Percentiles rank a stretch among this genome's conserved stretches.
These are phyloP conservation scores for Prionace glauca DNA, from an alignment of 2,797 vertebrate species.

Conservation along the genomic window DNA sequence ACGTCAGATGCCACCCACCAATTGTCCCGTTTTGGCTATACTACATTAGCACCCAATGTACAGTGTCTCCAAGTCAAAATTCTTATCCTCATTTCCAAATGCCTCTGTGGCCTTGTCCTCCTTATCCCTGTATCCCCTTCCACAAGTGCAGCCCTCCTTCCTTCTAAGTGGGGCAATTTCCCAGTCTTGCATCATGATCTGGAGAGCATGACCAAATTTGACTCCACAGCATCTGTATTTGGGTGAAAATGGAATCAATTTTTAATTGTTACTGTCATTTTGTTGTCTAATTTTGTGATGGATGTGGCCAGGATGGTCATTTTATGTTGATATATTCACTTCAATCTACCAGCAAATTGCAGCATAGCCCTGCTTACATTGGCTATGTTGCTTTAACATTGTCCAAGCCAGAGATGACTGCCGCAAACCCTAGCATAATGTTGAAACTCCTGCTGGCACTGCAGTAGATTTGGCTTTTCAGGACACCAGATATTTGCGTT, in stretches of 20 bases:
- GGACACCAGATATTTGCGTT: neutral
- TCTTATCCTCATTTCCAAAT: neutral
- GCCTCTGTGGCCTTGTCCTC: neutral
- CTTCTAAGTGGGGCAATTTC: neutral
- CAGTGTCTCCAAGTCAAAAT: neutral
- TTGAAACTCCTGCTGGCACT: neutral
- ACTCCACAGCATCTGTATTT: neutral
- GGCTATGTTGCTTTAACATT: neutral
- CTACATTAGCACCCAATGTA: neutral
- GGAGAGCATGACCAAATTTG: neutral
- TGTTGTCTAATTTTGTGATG: neutral
- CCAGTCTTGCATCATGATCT: neutral
- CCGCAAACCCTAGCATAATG: neutral
- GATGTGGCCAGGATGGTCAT: neutral
- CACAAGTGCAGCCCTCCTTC: neutral
- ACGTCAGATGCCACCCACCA: neutral
- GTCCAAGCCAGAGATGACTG: neutral
- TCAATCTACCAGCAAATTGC: neutral
- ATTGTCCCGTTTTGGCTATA: neutral
- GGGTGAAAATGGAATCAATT: neutral
- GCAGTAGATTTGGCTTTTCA: neutral
- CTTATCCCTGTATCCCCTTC: neutral
- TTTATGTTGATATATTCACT: neutral
- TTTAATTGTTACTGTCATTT: neutral
- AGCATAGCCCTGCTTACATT: neutral